phyloP scores from a whole-genome alignment of 1,140 invertebrate genomes.

The Neuroterus valhalla region DNA sequence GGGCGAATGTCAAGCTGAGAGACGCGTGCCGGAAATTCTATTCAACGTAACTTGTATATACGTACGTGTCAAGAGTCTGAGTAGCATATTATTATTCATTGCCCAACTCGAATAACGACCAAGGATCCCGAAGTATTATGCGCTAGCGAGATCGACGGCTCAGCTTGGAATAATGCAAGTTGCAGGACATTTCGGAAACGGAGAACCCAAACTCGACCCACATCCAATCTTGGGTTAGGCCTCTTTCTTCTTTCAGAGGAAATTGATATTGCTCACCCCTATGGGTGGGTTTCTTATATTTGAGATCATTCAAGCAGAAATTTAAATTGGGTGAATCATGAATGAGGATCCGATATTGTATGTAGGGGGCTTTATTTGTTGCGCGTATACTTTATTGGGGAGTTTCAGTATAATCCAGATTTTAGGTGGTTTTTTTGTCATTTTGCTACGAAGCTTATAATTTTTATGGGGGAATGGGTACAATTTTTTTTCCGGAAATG shows the following conservation, averaged over 20 bases:
- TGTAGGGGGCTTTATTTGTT: too few species aligned
- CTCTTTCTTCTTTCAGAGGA: background rate
- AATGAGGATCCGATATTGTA: too few species aligned
- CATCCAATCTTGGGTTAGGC: background rate
- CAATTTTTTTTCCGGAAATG: too few species aligned
- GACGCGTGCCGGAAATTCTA: constrained; percentile 49
- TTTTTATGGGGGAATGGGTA: too few species aligned
- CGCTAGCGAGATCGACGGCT: background rate
- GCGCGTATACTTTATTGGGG: too few species aligned
- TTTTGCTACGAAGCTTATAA: too few species aligned
- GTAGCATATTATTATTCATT: constrained; percentile 30
- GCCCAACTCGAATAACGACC: constrained; percentile 16
- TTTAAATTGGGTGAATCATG: too few species aligned
- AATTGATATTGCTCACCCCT: too few species aligned
- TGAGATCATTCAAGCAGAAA: too few species aligned
- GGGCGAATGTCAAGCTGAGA: constrained; percentile 34
- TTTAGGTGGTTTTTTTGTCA: too few species aligned
- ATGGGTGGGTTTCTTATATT: too few species aligned
- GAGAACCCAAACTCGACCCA: background rate
- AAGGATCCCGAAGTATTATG: background rate
- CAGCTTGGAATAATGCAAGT: constrained; percentile 2
- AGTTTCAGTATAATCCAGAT: too few species aligned
- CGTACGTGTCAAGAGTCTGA: constrained; percentile 21
- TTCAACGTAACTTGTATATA: constrained; percentile 18
- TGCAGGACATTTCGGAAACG: background rate